Percentiles rank a stretch among this genome's conserved stretches.
These are phyloP conservation scores for Sylvia atricapilla DNA, from an alignment of 2,113 vertebrate genomes.

Conservation along the genomic window DNA sequence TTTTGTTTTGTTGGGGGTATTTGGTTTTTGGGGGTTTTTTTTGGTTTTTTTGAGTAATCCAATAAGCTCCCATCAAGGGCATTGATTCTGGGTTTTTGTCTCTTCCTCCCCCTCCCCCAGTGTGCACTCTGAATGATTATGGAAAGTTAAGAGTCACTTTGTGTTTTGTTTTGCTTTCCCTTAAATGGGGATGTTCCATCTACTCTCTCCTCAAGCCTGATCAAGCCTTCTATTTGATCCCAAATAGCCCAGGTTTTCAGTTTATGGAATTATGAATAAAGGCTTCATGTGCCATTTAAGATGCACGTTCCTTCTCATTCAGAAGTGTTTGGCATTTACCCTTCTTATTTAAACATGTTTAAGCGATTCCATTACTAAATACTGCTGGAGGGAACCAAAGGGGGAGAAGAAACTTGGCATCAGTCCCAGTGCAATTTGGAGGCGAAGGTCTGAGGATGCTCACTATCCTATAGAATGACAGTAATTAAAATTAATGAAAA, in stretches of 20 bases:
- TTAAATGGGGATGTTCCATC: background rate
- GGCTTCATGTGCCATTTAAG: conserved; percentile 20
- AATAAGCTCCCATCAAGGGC: background rate
- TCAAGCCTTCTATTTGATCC: conserved; percentile 45
- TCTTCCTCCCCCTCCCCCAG: background rate
- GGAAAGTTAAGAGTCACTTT: background rate
- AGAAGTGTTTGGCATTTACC: conserved; percentile 57
- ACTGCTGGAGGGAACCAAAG: conserved; percentile 59
- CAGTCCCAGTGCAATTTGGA: conserved; percentile 64
- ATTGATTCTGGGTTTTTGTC: background rate
- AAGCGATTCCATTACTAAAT: conserved; percentile 66
- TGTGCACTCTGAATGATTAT: background rate
- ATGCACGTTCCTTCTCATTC: conserved; percentile 40
- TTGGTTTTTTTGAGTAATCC: background rate
- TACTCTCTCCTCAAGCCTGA: conserved; percentile 1
- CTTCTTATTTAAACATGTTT: conserved; percentile 64
- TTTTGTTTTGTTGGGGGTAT: background rate
- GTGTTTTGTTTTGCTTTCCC: background rate
- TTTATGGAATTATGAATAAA: conserved; percentile 30
- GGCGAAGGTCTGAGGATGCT: conserved; percentile 60
- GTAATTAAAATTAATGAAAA: conserved; percentile 75
- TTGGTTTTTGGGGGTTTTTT: background rate
- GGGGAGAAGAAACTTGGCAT: conserved; percentile 59
- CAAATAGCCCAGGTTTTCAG: background rate
- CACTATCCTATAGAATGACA: conserved; percentile 64